Percentiles rank a stretch among this genome's conserved stretches.
Conservation (phyloP, 2,888 invertebrate genomes). For the Pediacus dermestoides region DNA sequence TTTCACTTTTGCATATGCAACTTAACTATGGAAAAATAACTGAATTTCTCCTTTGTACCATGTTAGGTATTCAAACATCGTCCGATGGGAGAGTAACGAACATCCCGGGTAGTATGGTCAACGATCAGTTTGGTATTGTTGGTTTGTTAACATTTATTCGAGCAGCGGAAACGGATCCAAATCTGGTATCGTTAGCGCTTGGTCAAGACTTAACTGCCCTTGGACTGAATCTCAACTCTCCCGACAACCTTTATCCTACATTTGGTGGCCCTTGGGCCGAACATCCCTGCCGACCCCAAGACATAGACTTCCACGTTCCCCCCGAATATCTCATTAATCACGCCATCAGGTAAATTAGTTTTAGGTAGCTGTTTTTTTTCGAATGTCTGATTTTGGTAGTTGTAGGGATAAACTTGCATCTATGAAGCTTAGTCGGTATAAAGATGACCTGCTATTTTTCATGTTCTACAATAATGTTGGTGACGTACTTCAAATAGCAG, state of each 20-base stretch:
- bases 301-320: conserved; percentile 97
- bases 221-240: conserved; percentile 96
- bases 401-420: conserved; percentile 88
- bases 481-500: conserved; percentile 95
- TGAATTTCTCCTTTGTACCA: conserved; percentile 8
- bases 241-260: conserved; percentile 95
- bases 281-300: conserved; percentile 95
- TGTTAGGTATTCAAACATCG: conserved; percentile 86
- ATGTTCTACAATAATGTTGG: conserved; percentile 99
- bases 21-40: not conserved
- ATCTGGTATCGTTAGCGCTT: conserved; percentile 91
- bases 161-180: conserved; percentile 95
- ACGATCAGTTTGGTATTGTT: conserved; percentile 99
- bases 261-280: conserved; percentile 99
- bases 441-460: conserved; percentile 98
- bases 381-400: conserved; percentile 22
- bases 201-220: conserved; percentile 98
- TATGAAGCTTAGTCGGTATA: conserved; percentile 93
- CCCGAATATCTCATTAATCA: conserved; percentile 98
- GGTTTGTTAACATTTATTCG: conserved; percentile 97
- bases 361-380: not conserved
- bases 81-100: conserved; percentile 98
- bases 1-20: no score
- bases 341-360: conserved; percentile 65
- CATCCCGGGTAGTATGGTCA: conserved; percentile 98